These are phyloP conservation scores for Ridgeia piscesae DNA, from an alignment of 1,140 invertebrate genomes.

Conservation along the genomic window DNA sequence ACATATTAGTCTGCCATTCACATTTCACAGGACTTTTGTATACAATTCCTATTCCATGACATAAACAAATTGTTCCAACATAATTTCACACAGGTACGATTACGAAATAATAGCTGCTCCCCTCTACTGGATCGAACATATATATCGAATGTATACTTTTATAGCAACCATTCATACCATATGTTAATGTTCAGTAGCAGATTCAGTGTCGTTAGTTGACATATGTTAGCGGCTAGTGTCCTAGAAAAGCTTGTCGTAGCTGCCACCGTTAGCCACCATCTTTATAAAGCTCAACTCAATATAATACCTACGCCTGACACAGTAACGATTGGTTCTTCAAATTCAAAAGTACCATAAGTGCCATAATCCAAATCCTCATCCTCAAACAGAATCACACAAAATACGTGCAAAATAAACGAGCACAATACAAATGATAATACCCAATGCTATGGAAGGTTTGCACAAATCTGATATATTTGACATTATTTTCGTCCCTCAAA, in stretches of 20 bases:
- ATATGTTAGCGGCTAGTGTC: not conserved
- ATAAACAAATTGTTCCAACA: too few species aligned
- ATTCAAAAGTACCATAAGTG: not conserved
- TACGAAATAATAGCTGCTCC: too few species aligned
- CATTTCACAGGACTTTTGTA: too few species aligned
- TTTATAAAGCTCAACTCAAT: not conserved
- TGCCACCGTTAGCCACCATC: not conserved
- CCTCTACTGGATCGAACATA: too few species aligned
- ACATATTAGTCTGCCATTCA: too few species aligned
- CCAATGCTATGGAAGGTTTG: not conserved
- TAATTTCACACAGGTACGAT: too few species aligned
- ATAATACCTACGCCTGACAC: not conserved
- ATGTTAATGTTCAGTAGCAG: too few species aligned
- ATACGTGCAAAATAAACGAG: not conserved
- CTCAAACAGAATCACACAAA: not conserved
- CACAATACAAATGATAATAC: not conserved
- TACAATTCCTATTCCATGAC: too few species aligned
- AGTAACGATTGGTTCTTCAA: not conserved
- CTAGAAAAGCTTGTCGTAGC: not conserved
- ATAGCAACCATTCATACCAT: too few species aligned
- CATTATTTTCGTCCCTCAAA: too few species aligned
- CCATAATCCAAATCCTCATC: not conserved
- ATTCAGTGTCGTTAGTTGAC: not conserved
- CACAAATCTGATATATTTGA: too few species aligned
- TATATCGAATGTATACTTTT: too few species aligned